phyloP scores from a whole-genome alignment of 2,797 vertebrate genomes.

The Ctenopoma multispine region DNA sequence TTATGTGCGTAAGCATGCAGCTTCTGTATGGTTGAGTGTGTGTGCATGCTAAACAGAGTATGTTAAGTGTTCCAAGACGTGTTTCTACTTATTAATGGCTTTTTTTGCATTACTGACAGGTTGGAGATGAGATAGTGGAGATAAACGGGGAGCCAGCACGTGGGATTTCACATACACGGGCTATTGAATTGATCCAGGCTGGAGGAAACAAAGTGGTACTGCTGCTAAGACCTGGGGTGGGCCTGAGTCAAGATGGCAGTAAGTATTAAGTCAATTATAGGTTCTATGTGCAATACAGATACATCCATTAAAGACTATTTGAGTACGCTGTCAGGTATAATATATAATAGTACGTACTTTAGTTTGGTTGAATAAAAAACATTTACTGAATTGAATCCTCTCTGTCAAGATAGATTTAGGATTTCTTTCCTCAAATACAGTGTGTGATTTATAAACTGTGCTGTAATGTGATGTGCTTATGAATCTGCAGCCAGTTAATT shows the following conservation, averaged over 20 bases:
- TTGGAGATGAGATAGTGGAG: slow-evolving; percentile 99
- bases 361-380: not conserved
- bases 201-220: slow-evolving; percentile 95
- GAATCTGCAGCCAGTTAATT: too few species aligned
- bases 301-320: not conserved
- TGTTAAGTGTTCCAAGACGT: not conserved
- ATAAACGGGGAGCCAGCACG: slow-evolving; percentile 97
- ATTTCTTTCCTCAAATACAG: too few species aligned
- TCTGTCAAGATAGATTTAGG: too few species aligned
- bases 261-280: slow-evolving; percentile 59
- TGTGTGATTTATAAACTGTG: too few species aligned
- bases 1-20: not conserved
- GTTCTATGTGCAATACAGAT: not conserved
- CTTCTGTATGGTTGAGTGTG: slow-evolving; percentile 1
- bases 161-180: slow-evolving; percentile 96
- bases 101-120: slow-evolving; percentile 80
- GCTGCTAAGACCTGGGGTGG: slow-evolving; percentile 93
- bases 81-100: slow-evolving; percentile 22
- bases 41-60: not conserved
- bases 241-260: slow-evolving; percentile 95
- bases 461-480: too few species aligned
- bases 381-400: not conserved
- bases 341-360: not conserved
- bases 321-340: not conserved
- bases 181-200: slow-evolving; percentile 97